A percentile compares a stretch with the other conserved stretches of the same genome.
phyloP scores from a whole-genome alignment of 1,140 invertebrate species.

The Carposina sasakii region DNA sequence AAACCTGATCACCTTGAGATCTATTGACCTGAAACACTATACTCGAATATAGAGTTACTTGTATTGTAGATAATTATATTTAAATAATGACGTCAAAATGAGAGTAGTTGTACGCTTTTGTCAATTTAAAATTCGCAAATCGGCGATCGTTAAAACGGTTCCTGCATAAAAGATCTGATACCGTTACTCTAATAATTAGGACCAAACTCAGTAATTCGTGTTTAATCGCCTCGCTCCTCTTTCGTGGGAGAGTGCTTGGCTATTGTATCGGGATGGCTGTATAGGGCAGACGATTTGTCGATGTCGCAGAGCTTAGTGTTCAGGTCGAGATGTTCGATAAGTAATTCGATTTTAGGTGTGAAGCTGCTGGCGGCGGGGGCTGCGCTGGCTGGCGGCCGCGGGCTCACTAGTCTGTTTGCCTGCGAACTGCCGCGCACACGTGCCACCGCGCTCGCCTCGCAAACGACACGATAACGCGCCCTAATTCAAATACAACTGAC shows the following conservation, averaged over 20 bases:
- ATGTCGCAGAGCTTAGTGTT: conserved; percentile 33
- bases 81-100: too few relatives aligned
- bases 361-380: conserved; percentile 38
- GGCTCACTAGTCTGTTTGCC: conserved; percentile 38
- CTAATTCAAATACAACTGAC: conserved; percentile 50
- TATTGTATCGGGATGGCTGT: conserved; percentile 36
- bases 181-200: conserved; percentile 12
- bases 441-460: conserved; percentile 24
- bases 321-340: conserved; percentile 52
- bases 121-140: too few relatives aligned
- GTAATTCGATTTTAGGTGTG: conserved; percentile 56
- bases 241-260: conserved; percentile 45
- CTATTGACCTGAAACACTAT: conserved; percentile 34
- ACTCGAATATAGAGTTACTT: background rate
- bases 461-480: conserved; percentile 47
- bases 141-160: too few relatives aligned
- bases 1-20: conserved; percentile 47
- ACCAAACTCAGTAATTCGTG: background rate
- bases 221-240: conserved; percentile 35
- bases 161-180: conserved; percentile 3
- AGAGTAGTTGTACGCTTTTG: too few relatives aligned
- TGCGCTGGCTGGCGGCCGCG: conserved; percentile 19
- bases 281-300: conserved; percentile 41
- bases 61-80: too few relatives aligned
- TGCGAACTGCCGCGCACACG: conserved; percentile 49